These are phyloP conservation scores for Lagodon rhomboides DNA, from an alignment of 2,797 vertebrate genomes.

Conservation along the genomic window DNA sequence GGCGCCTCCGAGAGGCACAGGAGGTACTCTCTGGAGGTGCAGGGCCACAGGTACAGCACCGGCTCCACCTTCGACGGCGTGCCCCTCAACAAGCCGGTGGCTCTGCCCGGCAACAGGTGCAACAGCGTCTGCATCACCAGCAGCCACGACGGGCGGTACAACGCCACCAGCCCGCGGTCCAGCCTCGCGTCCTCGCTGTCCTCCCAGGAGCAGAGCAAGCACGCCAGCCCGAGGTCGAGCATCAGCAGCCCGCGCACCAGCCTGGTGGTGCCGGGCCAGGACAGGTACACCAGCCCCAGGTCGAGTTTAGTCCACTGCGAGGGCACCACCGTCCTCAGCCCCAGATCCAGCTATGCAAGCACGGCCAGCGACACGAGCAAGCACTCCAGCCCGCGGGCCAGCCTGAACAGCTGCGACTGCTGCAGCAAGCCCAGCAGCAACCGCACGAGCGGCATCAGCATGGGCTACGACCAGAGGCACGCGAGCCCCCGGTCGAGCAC, in stretches of 20 bases:
- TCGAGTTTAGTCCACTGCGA: slow-evolving; percentile 86
- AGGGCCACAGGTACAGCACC: slow-evolving; percentile 89
- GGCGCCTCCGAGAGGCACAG: slow-evolving; percentile 87
- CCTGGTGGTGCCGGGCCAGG: slow-evolving; percentile 85
- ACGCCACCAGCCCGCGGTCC: slow-evolving; percentile 85
- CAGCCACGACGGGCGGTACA: slow-evolving; percentile 82
- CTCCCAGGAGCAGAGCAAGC: slow-evolving; percentile 88
- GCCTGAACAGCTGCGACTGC: slow-evolving; percentile 92
- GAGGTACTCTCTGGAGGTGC: slow-evolving; percentile 89
- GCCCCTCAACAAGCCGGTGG: slow-evolving; percentile 81
- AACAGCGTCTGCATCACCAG: slow-evolving; percentile 82
- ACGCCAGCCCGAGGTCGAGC: slow-evolving; percentile 90
- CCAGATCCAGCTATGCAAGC: slow-evolving; percentile 90
- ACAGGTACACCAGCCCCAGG: slow-evolving; percentile 87
- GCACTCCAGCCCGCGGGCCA: slow-evolving; percentile 93
- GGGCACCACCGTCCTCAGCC: slow-evolving; percentile 82
- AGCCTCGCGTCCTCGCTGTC: slow-evolving; percentile 86
- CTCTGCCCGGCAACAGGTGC: slow-evolving; percentile 84
- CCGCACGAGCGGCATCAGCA: slow-evolving; percentile 97
- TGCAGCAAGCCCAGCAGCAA: slow-evolving; percentile 94
- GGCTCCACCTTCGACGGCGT: slow-evolving; percentile 88
- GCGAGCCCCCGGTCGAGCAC: slow-evolving; percentile 93
- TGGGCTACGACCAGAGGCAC: slow-evolving; percentile 97
- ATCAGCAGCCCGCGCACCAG: slow-evolving; percentile 88
- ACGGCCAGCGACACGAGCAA: slow-evolving; percentile 91